These are phyloP conservation scores for Beris chalybata DNA, from an alignment of 2,888 invertebrate genomes.

Conservation along the genomic window DNA sequence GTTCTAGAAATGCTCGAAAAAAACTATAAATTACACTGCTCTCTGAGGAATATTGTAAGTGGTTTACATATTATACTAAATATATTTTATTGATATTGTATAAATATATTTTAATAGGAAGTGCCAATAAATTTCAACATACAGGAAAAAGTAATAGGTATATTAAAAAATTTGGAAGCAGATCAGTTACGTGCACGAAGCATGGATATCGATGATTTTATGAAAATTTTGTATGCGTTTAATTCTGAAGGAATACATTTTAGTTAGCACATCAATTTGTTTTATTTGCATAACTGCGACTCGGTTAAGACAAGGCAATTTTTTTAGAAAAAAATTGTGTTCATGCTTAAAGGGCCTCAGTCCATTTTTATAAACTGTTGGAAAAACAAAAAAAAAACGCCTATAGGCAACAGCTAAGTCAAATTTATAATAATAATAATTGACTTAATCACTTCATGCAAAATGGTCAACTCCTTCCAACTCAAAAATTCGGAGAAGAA, in stretches of 20 bases:
- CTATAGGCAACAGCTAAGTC: too few relatives aligned
- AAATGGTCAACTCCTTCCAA: too few relatives aligned
- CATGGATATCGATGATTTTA: constrained; percentile 97
- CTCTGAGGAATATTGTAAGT: constrained; percentile 76
- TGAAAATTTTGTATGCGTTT: constrained; percentile 81
- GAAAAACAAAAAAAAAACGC: too few relatives aligned
- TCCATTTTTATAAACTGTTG: too few relatives aligned
- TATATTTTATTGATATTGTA: neutral
- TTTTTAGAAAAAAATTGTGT: too few relatives aligned
- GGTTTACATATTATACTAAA: neutral
- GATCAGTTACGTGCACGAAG: constrained; percentile 82
- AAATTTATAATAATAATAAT: too few relatives aligned
- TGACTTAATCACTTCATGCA: too few relatives aligned
- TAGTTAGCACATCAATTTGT: constrained; percentile 40
- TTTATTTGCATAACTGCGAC: too few relatives aligned
- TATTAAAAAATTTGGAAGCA: constrained; percentile 69
- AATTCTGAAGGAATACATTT: constrained; percentile 95
- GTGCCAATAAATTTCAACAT: constrained; percentile 79
- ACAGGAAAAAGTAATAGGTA: constrained; percentile 74
- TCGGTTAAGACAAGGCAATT: too few relatives aligned
- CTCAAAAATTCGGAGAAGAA: too few relatives aligned
- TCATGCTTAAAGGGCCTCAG: too few relatives aligned
- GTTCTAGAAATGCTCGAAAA: constrained; percentile 84
- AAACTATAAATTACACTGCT: constrained; percentile 88
- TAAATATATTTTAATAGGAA: constrained; percentile 60